Conservation (phyloP, 2,888 invertebrate species). For the Pinctada fucata region DNA sequence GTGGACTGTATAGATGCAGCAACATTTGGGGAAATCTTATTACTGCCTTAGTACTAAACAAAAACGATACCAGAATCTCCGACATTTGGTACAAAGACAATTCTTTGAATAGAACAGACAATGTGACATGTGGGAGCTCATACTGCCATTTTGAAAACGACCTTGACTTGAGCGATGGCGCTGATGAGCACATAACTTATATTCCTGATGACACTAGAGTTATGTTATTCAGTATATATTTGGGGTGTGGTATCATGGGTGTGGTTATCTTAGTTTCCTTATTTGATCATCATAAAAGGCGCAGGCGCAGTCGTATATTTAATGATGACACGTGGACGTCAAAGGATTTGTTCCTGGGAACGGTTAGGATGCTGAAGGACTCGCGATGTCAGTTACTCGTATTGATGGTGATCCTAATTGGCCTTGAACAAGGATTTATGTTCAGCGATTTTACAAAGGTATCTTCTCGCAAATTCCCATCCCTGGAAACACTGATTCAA, state of each 20-base stretch:
- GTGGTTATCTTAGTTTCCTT: constrained; percentile 64
- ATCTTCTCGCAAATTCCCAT: constrained; percentile 24
- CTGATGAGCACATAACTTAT: constrained; percentile 29
- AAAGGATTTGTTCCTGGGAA: constrained; percentile 65
- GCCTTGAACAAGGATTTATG: constrained; percentile 74
- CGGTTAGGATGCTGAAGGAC: constrained; percentile 69
- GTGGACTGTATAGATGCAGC: constrained; percentile 69
- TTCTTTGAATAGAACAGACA: constrained; percentile 13
- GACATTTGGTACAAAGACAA: neutral
- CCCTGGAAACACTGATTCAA: neutral
- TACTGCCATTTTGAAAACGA: constrained; percentile 29
- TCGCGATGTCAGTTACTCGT: constrained; percentile 70
- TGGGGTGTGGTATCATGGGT: constrained; percentile 69
- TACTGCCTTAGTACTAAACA: constrained; percentile 64
- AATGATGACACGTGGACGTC: constrained; percentile 58
- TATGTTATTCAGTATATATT: constrained; percentile 68
- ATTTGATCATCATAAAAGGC: constrained; percentile 63
- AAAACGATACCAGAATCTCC: constrained; percentile 22
- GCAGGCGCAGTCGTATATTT: constrained; percentile 43
- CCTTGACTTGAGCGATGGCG: constrained; percentile 4
- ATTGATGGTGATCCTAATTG: constrained; percentile 71
- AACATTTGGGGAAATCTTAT: constrained; percentile 75
- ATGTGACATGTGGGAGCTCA: constrained; percentile 25
- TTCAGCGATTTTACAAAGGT: constrained; percentile 75
- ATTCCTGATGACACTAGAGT: constrained; percentile 62